Base-by-base conservation (phyloP, 2,888 invertebrate species). In the Xanthorhoe spadicearia region DNA sequence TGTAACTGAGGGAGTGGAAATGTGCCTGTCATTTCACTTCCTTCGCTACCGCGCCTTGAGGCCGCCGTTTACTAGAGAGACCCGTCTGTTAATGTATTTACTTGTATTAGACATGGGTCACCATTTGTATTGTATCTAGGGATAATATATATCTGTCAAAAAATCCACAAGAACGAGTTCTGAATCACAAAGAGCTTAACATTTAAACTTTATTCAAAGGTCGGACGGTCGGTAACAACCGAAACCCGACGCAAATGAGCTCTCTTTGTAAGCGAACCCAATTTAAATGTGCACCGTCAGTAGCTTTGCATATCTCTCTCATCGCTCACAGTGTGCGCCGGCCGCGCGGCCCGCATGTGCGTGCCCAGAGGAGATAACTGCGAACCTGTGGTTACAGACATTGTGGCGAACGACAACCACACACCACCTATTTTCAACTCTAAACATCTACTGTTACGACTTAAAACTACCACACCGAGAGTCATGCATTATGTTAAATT, bases 271-370 rank as follows among this genome's bases (percentile, higher is more conserved):
- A 35, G 23, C 15, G 50, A 19, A 55, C 5, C 18, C 43, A 51
- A 60, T 50, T 59, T 59, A 49, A 64, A 59, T 64, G 15, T 54
- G 49, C 43, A 55, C 46, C 55, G 55, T n/a, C n/a, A n/a, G n/a
- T 51, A 60, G 55, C 64, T 55, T 60, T 56, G 60, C 64, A 65
- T 65, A 56, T 55, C 18, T n/a, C 23, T 43, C 50, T 59, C 54
- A 2, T 64, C 59, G 59, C 59, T 18, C 51, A 23, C 64, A 9
- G 60, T 60, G 64, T 60, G 64, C 64, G 46, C 64, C 32, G 32
- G 58, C 57, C 61, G 56, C 61, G 48, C 23, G 57, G 50, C 64
- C 68, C 68, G 68, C 68, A 62, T 68, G 64, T 64, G 68, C 68
- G 68, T 64, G 68, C 46, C 64, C 64, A 61, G 67, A 35, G 43